Base-by-base conservation (phyloP, 2,113 vertebrate genomes). In the Choloepus hoffmanni region DNA sequence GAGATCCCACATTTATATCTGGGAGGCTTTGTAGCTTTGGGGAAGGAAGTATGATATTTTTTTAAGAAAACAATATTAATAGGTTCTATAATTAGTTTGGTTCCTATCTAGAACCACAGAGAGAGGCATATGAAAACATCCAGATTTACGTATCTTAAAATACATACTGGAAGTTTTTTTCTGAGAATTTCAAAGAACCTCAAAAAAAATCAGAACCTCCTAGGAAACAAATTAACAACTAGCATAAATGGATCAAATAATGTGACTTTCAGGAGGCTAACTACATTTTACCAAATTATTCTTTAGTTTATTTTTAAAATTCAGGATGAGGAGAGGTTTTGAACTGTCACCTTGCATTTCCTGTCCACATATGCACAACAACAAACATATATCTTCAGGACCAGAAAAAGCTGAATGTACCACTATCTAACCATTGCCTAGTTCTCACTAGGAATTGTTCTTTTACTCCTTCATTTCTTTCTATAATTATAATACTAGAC, bases 1-100 rank as follows among this genome's bases (percentile, higher is more conserved):
- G 99, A 99, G 92, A 99, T 98, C 1, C 99, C 99, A 95, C 99
- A 99, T 97, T 99, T 99, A 94, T 99, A 97, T 87, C 97, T 98
- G 26, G 98, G 90, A 60, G 98, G 98, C 67, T 98, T 99, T 50
- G 98, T 98, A 76, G 98, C 99, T 99, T 98, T 58, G 63, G 55
- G 76, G 65, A 83, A 85, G 48, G 98, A 89, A 85, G 96, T 15
- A 36, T 26, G 28, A 45, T 94, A 96, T 92, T 97, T 43, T 94
- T 68, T 45, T 79, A 62, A 50, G 74, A 24, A 45, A 86, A 10
- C 24, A 53, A 23, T 33, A 65, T 76, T 55, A 96, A 26, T 1
- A 76, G 33, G 78, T 12, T 89, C 36, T 24, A 73, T 11, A 65
- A 58, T 85, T 19, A 89, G n/a, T 58, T 92, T 77, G 45, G 40